These are phyloP conservation scores for Antechinus stuartii DNA, from an alignment of 2,113 vertebrate species.

Conservation along the genomic window DNA sequence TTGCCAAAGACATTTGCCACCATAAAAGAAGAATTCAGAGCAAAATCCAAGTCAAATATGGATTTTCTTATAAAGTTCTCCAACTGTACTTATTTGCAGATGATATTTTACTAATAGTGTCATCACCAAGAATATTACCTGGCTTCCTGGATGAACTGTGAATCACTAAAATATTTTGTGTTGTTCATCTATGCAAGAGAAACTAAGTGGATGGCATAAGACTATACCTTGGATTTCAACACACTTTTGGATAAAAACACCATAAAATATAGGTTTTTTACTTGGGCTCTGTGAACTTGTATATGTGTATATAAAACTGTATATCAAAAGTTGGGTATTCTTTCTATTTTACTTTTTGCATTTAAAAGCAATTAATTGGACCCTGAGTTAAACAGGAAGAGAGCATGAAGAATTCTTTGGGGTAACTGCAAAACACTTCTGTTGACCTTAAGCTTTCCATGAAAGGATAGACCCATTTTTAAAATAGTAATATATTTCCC, in stretches of 20 bases:
- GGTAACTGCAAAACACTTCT: not conserved
- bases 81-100: not conserved
- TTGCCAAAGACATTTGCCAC: not conserved
- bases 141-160: not conserved
- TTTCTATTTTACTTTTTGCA: not conserved
- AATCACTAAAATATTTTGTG: not conserved
- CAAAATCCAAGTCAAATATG: not conserved
- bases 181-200: not conserved
- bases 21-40: not conserved
- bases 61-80: not conserved
- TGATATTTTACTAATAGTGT: not conserved
- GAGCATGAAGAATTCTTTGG: not conserved
- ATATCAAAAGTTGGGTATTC: not conserved
- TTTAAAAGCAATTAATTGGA: not conserved
- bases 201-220: not conserved
- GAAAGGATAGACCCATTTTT: not conserved
- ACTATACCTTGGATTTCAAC: not conserved
- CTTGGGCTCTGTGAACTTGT: not conserved
- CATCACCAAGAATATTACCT: not conserved
- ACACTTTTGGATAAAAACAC: not conserved
- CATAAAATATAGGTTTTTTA: not conserved
- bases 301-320: not conserved
- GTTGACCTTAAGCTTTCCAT: not conserved
- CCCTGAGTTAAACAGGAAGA: not conserved
- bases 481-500: not conserved